A percentile compares a stretch with the other conserved stretches of the same genome.
These are phyloP conservation scores for Proales similis DNA, from an alignment of 1,140 invertebrate species.

Conservation along the genomic window DNA sequence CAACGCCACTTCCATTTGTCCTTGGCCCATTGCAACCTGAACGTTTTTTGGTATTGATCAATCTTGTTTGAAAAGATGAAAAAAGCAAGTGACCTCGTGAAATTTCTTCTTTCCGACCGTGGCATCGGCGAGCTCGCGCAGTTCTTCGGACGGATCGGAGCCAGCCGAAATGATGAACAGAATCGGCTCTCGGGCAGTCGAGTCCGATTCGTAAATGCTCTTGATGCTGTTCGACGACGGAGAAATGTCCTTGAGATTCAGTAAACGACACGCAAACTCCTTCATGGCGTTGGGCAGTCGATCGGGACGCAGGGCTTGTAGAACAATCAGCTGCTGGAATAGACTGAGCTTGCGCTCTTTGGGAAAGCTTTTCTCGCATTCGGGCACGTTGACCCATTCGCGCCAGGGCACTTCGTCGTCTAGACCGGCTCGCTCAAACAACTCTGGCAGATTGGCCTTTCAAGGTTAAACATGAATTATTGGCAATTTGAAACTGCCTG, in stretches of 20 bases:
- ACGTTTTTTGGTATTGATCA: neutral
- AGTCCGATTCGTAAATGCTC: slow-evolving; percentile 58
- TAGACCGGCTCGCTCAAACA: slow-evolving; percentile 61
- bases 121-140: slow-evolving; percentile 60
- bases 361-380: slow-evolving; percentile 60
- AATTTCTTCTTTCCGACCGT: slow-evolving; percentile 58
- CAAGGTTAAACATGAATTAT: slow-evolving; percentile 39
- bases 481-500: neutral
- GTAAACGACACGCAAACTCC: slow-evolving; percentile 62
- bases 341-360: slow-evolving; percentile 57
- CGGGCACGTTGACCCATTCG: slow-evolving; percentile 59
- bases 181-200: slow-evolving; percentile 61
- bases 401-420: slow-evolving; percentile 62
- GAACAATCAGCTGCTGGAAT: slow-evolving; percentile 75
- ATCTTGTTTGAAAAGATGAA: neutral
- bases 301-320: slow-evolving; percentile 75
- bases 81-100: slow-evolving; percentile 54
- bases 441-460: slow-evolving; percentile 57
- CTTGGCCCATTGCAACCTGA: slow-evolving; percentile 67
- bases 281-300: slow-evolving; percentile 65
- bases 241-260: slow-evolving; percentile 59
- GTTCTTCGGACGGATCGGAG: slow-evolving; percentile 72
- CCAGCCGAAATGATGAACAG: slow-evolving; percentile 66
- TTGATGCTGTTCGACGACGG: slow-evolving; percentile 60
- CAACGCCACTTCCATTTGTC: slow-evolving; percentile 61